Evolutionary conservation across 1,140 invertebrate species (phyloP), one percentile per base, ranked within the genome.

Genomic region (Agrypnia vestita): DNA sequence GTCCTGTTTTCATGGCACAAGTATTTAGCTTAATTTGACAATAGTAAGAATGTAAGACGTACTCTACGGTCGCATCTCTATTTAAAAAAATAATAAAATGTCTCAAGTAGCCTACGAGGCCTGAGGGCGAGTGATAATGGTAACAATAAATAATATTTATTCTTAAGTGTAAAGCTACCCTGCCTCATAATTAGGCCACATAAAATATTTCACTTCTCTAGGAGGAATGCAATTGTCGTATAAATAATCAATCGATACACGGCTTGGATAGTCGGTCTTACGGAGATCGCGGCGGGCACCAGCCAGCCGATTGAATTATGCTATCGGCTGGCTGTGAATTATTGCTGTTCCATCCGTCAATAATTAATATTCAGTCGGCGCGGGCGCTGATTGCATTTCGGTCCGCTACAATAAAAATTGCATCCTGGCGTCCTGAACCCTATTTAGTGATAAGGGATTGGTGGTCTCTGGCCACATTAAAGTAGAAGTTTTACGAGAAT

Each of bases 261-360:
- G 25, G 17, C 59, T 62, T n/a, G 21, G 25, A 62, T 71, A 46
- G 64, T 71, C 64, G 21, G 35, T 19, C n/a, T 4, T 25, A 46
- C 21, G 43, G 15, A 46, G 44, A 46, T 49, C 43, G 64, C 64
- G 47, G 15, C 35, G 64, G 8, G 7, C 44, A 11, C 15, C 43
- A 47, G 21, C 46, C 8, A 7, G 64, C 13, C 47, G 64, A 71
- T 71, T 71, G 64, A 71, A 71, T 71, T 49, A 71, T 71, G 64
- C 21, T n/a, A 62, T 21, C 19, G 59, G 6, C 19, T 62, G 59
- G 9, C 19, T 35, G 19, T 8, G 59, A 21, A 62, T 21, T 62
- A 17, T 13, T 71, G 35, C 35, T 46, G 17, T 71, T 71, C 64
- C 12, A 71, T 71, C 12, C 64, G 25, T 62, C 19, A 62, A 62